Conservation (phyloP, 2,113 vertebrate genomes). For the Andinoacara biseriatus region DNA sequence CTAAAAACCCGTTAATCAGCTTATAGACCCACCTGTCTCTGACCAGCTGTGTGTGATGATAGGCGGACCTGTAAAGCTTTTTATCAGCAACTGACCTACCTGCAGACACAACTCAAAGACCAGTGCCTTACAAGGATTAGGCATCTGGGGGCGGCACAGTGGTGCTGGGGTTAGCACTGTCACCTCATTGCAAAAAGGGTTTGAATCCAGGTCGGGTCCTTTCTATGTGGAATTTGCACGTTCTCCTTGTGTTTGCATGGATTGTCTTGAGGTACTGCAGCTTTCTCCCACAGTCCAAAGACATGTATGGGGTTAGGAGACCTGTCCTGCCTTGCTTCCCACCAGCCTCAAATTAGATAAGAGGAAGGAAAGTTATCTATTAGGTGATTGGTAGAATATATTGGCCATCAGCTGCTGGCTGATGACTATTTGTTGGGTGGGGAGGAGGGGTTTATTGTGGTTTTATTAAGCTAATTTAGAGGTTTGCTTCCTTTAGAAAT, state of each 20-base stretch:
- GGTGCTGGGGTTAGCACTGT: background rate
- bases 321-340: background rate
- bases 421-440: background rate
- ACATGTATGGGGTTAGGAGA: background rate
- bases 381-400: background rate
- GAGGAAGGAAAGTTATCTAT: background rate
- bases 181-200: background rate
- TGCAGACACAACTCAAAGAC: background rate
- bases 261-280: background rate
- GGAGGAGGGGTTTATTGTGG: background rate
- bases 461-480: background rate
- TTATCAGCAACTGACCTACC: background rate
- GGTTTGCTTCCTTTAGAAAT: background rate
- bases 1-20: slow-evolving; percentile 1
- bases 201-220: background rate
- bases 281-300: background rate
- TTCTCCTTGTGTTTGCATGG: background rate
- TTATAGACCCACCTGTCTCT: slow-evolving; percentile 10
- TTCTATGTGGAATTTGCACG: background rate
- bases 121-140: background rate
- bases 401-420: background rate
- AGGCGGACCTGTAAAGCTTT: background rate
- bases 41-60: background rate
- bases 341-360: background rate
- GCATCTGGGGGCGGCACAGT: rapidly evolving